These are phyloP conservation scores for Plodia interpunctella DNA, from an alignment of 1,140 invertebrate genomes.

Conservation along the genomic window DNA sequence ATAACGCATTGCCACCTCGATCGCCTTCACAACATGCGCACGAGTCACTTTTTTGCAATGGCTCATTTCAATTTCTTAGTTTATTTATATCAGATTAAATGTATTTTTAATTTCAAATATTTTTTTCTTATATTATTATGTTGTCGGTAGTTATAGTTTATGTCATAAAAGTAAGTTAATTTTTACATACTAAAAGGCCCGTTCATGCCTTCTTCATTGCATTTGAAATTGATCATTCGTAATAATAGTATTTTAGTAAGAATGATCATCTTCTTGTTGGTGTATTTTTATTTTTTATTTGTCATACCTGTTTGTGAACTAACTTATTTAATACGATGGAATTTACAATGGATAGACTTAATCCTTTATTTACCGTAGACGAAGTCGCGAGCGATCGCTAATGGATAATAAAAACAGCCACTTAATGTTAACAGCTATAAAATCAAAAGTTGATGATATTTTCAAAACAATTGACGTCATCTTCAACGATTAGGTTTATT, in stretches of 20 bases:
- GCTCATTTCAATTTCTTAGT: slow-evolving; percentile 25
- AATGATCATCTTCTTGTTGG: background rate
- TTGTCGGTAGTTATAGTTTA: no score
- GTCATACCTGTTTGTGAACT: no score
- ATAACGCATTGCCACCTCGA: slow-evolving; percentile 51
- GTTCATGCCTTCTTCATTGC: slow-evolving; percentile 24
- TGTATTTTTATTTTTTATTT: background rate
- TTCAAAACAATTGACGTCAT: slow-evolving; percentile 17
- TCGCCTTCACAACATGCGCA: slow-evolving; percentile 65
- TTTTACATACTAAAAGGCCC: background rate
- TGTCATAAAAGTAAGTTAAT: no score
- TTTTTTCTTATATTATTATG: no score
- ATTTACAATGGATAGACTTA: no score
- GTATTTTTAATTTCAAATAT: no score
- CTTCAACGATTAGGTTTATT: background rate
- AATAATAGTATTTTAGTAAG: background rate
- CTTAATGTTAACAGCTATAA: no score
- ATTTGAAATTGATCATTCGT: slow-evolving; percentile 1
- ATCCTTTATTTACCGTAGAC: no score
- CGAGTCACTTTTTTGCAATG: slow-evolving; percentile 64
- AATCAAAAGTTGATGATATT: background rate
- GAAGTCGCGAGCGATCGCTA: no score
- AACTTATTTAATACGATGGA: no score
- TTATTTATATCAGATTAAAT: no score
- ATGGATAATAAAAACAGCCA: no score